Base-by-base conservation (phyloP, 2,888 invertebrate genomes). In the Pheosia gnoma region DNA sequence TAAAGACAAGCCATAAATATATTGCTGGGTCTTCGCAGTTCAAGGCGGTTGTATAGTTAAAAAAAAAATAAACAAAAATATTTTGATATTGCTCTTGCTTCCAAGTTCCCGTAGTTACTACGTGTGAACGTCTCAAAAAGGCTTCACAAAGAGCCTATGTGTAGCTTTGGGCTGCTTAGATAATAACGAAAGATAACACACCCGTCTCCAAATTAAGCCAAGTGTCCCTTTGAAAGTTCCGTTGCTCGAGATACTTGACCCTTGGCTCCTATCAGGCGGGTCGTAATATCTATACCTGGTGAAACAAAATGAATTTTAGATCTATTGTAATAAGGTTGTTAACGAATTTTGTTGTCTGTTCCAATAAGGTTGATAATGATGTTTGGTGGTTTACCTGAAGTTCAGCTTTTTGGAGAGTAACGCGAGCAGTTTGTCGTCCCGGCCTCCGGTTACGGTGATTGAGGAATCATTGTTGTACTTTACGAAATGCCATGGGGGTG, bases 401-500 rank as follows among this genome's bases (percentile, higher is more conserved):
- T 97, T 96, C 59, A 97, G 93, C 79, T 96, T 95, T 60, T 94
- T 85, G 0, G 96, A 94, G 62, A 97, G 82, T 0, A 96, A 79
- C 10, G 93, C 87, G 0, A 97, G 87, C 7, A 97, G 90, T 73
- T 96, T 95, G 85, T 96, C 95, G 82, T 97, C 97, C 60, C 97
- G 89, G 1, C 97, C 97, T 0, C 96, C 96, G 0, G 95, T 94
- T 1, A 96, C 96, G 70, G 93, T 89, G 53, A 95, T 83, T 45
- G 83, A 85, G 0, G 89, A 89, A 62, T 93, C 93, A 70, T 96
- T 96, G 64, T 91, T 91, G 80, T 95, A 95, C 61, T 87, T 92
- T 0, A 97, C 96, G 83, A 96, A 97, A 86, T 96, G 95, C 97
- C 97, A 97, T 0, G 97, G 97, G 0, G 97, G 97, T 3, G 95